Evolutionary conservation across 2,113 vertebrate genomes (phyloP), one percentile per base, ranked within the genome.

Genomic region (Cynopterus brachyotis): DNA sequence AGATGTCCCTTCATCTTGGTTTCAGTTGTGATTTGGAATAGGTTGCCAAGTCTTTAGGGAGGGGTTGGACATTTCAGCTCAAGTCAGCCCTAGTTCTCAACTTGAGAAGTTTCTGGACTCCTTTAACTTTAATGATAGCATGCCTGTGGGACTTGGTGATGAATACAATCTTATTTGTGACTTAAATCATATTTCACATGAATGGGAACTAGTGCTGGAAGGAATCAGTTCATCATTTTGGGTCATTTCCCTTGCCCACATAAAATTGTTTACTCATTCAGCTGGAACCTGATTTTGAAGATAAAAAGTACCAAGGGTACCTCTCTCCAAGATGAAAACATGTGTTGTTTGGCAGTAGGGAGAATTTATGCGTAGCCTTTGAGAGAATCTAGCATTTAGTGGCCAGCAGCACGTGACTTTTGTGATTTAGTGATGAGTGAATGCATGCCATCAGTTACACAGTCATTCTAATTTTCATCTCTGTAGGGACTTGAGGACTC

Each of bases 1-100:
- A 93, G 91, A 96, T 97, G 96, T 81, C 76, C 9, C 83, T 92
- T 95, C 66, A 75, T 0, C 60, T 57, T 83, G 90, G 47, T 90
- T 96, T 95, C 73, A 24, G 82, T 72, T 93, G 47, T 94, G 89
- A 93, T 95, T 96, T 92, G 92, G 75, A 94, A 62, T 62, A 92
- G 81, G 87, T 75, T 92, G 60, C 57, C 72, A 88, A 59, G 72
- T 32, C 86, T 91, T 85, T 87, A 35, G 83, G 89, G 89, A 96
- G 82, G 53, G 89, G 12, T 79, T 81, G 73, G 57, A 69, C 59
- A 82, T 95, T 92, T 97, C 84, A 95, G 50, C 62, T 53, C 72
- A 69, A 57, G 19, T 94, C 83, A 70, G 64, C 50, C 53, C 64
- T 80, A 22, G 85, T 82, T 86, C 85, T 96, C 62, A 88, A 75